Conservation (phyloP, 1,140 invertebrate species). For the Dinothrombium tinctorium region DNA sequence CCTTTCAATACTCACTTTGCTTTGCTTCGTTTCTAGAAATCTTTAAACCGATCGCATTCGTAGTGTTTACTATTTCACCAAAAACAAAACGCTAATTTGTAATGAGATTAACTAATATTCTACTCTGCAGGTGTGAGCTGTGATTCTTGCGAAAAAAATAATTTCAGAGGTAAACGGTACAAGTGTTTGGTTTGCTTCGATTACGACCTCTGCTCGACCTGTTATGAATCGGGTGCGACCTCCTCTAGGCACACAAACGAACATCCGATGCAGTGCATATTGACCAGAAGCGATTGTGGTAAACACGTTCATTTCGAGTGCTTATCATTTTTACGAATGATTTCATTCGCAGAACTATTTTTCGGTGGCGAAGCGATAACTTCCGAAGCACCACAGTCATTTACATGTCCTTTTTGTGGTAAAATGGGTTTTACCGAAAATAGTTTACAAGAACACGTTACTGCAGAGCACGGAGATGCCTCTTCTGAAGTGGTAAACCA, state of each 20-base stretch:
- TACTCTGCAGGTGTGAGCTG: slow-evolving; percentile 53
- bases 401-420: slow-evolving; percentile 88
- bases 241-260: slow-evolving; percentile 80
- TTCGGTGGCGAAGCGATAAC: slow-evolving; percentile 72
- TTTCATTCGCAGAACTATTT: slow-evolving; percentile 48
- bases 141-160: slow-evolving; percentile 94
- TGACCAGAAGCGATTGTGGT: slow-evolving; percentile 88
- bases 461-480: slow-evolving; percentile 58
- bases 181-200: slow-evolving; percentile 98
- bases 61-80: no score
- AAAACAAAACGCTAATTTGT: no score
- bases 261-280: slow-evolving; percentile 95
- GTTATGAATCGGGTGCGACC: slow-evolving; percentile 78
- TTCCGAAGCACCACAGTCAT: slow-evolving; percentile 73
- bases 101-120: no score
- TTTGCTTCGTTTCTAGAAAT: no score
- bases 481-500: slow-evolving; percentile 54
- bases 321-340: slow-evolving; percentile 15
- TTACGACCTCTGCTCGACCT: slow-evolving; percentile 89
- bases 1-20: no score
- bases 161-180: slow-evolving; percentile 85
- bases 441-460: slow-evolving; percentile 72
- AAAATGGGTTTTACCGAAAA: slow-evolving; percentile 84
- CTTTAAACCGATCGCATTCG: no score
- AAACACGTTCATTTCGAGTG: slow-evolving; percentile 19